These are phyloP conservation scores for Ariolimax columbianus DNA, from an alignment of 2,888 invertebrate genomes.

Conservation along the genomic window DNA sequence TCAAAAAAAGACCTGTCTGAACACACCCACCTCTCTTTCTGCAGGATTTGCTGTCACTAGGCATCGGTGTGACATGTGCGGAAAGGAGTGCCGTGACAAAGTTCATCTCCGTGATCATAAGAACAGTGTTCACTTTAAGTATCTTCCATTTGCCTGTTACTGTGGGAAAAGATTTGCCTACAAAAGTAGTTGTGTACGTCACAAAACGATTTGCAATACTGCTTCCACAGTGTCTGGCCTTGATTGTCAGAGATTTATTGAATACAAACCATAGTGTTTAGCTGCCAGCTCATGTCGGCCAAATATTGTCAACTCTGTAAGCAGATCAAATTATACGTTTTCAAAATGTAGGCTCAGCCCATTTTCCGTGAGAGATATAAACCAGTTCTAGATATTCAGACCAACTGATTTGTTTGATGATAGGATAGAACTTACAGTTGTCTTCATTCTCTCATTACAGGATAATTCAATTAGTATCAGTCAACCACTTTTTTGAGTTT, in stretches of 20 bases:
- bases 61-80: slow-evolving; percentile 46
- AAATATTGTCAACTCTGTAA: background rate
- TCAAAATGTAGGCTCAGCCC: background rate
- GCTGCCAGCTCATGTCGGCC: background rate
- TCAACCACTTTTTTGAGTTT: background rate
- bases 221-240: background rate
- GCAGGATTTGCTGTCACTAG: slow-evolving; percentile 31
- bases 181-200: slow-evolving; percentile 44
- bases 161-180: slow-evolving; percentile 48
- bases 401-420: background rate
- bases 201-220: slow-evolving; percentile 10
- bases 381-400: background rate
- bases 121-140: slow-evolving; percentile 42
- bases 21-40: slow-evolving; percentile 27
- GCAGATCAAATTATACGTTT: background rate
- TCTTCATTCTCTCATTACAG: background rate
- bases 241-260: slow-evolving; percentile 9
- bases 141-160: slow-evolving; percentile 35
- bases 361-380: no score
- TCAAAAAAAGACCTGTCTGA: background rate
- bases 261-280: background rate
- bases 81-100: slow-evolving; percentile 45
- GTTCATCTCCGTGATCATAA: slow-evolving; percentile 46
- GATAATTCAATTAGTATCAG: background rate
- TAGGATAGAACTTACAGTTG: background rate